A percentile compares a stretch with the other conserved stretches of the same genome.
phyloP scores from a whole-genome alignment of 1,140 invertebrate species.

The Magallana angulata region DNA sequence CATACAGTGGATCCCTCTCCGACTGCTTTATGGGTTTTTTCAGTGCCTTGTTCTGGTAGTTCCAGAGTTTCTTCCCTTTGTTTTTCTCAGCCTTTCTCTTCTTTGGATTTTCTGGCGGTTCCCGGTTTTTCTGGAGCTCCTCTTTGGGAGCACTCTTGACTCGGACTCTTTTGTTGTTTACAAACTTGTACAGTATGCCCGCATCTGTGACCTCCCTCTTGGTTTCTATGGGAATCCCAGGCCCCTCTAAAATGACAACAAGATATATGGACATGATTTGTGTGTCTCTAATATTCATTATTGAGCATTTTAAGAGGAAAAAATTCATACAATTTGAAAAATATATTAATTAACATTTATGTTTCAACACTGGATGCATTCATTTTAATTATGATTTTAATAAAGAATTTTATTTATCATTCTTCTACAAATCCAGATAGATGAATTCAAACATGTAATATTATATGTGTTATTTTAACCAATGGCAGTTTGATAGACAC shows the following conservation, averaged over 20 bases:
- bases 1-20: conserved; percentile 75
- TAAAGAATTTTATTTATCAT: too few species aligned
- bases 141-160: conserved; percentile 68
- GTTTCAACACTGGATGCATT: too few species aligned
- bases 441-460: too few species aligned
- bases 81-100: conserved; percentile 71
- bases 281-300: too few species aligned
- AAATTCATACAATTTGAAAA: too few species aligned
- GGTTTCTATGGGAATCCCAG: conserved; percentile 44
- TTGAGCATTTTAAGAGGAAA: too few species aligned
- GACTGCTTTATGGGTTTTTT: conserved; percentile 74
- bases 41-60: conserved; percentile 70
- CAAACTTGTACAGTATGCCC: conserved; percentile 67
- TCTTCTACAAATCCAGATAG: too few species aligned
- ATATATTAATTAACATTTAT: too few species aligned
- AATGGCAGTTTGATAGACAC: too few species aligned
- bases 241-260: background rate
- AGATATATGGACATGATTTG: too few species aligned
- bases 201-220: conserved; percentile 66
- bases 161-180: conserved; percentile 63
- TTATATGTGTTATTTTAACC: too few species aligned
- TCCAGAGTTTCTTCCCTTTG: conserved; percentile 68
- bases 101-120: conserved; percentile 55
- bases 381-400: too few species aligned
- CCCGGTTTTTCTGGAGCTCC: conserved; percentile 56